Evolutionary conservation across 37 sponge, comb jelly and placozoan species (phyloP), one percentile per base, ranked within the genome.

Genomic region (Dysidea cf. avara): DNA sequence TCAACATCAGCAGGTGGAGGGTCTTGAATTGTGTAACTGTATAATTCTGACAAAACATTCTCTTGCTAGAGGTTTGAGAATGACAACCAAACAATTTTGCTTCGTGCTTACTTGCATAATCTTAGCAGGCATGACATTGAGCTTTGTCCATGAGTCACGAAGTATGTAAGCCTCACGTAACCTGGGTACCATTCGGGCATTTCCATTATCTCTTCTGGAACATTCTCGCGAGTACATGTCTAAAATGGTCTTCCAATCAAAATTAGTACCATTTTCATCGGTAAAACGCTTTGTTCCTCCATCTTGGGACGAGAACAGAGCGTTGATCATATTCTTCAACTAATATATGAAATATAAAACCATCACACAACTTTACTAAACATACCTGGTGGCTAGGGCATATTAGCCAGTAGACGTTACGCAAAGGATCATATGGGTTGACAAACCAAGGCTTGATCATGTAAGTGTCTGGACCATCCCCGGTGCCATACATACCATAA

Each of bases 101-200:
- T 36, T 18, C 12, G 21, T 38, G 11, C 30, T 32, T 59, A 73
- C 74, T 65, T 77, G 78, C 78, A 77, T 77, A 16, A 77, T 32
- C 37, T 77, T 77, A 14, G 78, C 78, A 22, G 78, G 78, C 1
- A 30, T 33, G 17, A 77, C 78, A 54, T 77, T 77, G 2, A 77
- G 46, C 26, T 64, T 62, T 29, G 77, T 76, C 77, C 77, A 76
- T 16, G 66, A 29, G 30, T 76, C 77, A 6, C 78, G 38, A 7
- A 54, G 39, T 20, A 77, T 48, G 28, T 77, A 56, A 4, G 43
- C 11, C 30, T 77, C 68, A 18, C 49, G 53, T 2, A 77, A 49
- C 4, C 61, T 13, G 9, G 68, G 68, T 18, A 77, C 68, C 59
- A 34, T 55, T 17, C 58, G 11, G 35, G 60, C 47, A 3, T 6